phyloP scores from a whole-genome alignment of 2,797 vertebrate species.

The Eulemur mongoz region DNA sequence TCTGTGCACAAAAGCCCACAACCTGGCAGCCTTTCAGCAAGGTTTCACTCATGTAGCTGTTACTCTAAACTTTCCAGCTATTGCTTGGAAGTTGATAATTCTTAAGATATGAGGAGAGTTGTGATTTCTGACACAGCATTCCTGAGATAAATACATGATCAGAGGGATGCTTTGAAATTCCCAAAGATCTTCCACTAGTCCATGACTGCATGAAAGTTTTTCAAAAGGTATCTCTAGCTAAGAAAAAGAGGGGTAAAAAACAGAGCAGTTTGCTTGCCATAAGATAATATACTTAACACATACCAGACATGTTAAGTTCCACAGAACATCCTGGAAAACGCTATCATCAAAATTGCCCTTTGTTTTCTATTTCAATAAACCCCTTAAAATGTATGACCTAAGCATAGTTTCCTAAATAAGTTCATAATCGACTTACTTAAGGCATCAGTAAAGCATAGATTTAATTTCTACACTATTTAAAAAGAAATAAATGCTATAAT shows the following conservation, averaged over 20 bases:
- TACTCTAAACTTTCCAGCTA: slow-evolving; percentile 95
- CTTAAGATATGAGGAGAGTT: slow-evolving; percentile 98
- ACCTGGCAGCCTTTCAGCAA: slow-evolving; percentile 87
- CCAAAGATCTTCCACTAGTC: slow-evolving; percentile 86
- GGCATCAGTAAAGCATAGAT: background rate
- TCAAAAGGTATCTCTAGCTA: slow-evolving; percentile 86
- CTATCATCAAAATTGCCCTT: slow-evolving; percentile 48
- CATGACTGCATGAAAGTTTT: slow-evolving; percentile 85
- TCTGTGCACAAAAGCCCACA: slow-evolving; percentile 82
- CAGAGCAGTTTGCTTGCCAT: slow-evolving; percentile 77
- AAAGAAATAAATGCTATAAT: slow-evolving; percentile 42
- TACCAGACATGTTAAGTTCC: slow-evolving; percentile 86
- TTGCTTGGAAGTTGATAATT: slow-evolving; percentile 93
- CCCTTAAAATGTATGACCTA: slow-evolving; percentile 45
- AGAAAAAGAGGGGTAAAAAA: slow-evolving; percentile 37
- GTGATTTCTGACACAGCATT: slow-evolving; percentile 99
- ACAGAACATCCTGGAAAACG: slow-evolving; percentile 64
- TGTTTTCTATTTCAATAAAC: slow-evolving; percentile 54
- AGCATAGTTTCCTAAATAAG: slow-evolving; percentile 46
- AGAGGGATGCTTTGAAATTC: slow-evolving; percentile 95
- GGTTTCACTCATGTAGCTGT: slow-evolving; percentile 90
- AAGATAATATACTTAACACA: slow-evolving; percentile 87
- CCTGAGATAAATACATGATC: slow-evolving; percentile 98
- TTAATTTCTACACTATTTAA: slow-evolving; percentile 44
- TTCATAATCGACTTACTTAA: slow-evolving; percentile 53